phyloP scores from a whole-genome alignment of 1,140 invertebrate species.

The Ostrea denselamellosa region DNA sequence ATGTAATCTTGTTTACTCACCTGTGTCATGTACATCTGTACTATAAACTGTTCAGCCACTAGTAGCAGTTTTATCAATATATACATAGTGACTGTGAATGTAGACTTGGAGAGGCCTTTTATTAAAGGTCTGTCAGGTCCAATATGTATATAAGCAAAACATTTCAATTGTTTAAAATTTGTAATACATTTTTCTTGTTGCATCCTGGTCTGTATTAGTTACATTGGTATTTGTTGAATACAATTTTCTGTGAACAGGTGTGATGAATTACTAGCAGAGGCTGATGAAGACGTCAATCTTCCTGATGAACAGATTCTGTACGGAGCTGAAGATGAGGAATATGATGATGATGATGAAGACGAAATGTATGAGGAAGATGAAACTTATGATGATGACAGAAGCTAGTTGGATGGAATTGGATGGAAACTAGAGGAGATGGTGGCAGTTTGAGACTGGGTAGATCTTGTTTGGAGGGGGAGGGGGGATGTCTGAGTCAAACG shows the following conservation, averaged over 20 bases:
- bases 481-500: not conserved
- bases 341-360: constrained; percentile 47
- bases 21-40: too few species aligned
- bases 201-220: too few species aligned
- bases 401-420: not conserved
- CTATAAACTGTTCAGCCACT: too few species aligned
- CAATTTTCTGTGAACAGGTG: not conserved
- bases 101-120: too few species aligned
- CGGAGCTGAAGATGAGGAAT: constrained; percentile 52
- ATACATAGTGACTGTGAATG: too few species aligned
- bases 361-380: constrained; percentile 42
- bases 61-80: too few species aligned
- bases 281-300: constrained; percentile 34
- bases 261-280: constrained; percentile 19
- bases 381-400: constrained; percentile 33
- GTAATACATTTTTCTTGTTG: too few species aligned
- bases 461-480: not conserved
- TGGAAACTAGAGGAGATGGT: not conserved
- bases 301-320: constrained; percentile 51
- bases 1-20: too few species aligned
- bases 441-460: not conserved
- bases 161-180: too few species aligned
- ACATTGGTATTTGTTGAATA: too few species aligned
- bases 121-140: too few species aligned
- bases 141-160: too few species aligned